These are phyloP conservation scores for Prolemur simus DNA, from an alignment of 2,113 vertebrate genomes.

Conservation along the genomic window DNA sequence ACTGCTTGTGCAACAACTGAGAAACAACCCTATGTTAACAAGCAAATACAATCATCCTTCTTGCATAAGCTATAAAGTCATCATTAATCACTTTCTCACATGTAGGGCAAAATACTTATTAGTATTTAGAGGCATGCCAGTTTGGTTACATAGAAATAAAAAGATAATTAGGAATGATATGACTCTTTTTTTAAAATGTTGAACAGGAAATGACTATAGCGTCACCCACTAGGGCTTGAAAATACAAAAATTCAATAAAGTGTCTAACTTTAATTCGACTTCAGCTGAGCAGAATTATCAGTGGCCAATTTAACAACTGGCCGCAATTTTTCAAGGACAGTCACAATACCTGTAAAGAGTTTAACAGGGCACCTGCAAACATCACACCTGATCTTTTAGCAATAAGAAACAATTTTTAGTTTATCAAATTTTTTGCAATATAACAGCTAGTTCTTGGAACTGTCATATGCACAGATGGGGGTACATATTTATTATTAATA, in stretches of 20 bases:
- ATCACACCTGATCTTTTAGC: conserved; percentile 60
- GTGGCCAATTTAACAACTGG: conserved; percentile 68
- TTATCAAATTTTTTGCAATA: not conserved
- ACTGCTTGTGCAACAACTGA: conserved; percentile 19
- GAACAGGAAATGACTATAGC: not conserved
- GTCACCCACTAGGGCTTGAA: not conserved
- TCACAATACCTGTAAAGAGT: conserved; percentile 66
- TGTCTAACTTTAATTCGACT: conserved; percentile 67
- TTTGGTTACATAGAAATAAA: conserved; percentile 13
- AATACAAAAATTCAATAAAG: conserved; percentile 70
- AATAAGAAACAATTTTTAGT: conserved; percentile 54
- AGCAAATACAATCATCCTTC: not conserved
- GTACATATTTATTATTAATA: not conserved
- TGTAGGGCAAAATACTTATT: not conserved
- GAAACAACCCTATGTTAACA: not conserved
- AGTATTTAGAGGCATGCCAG: not conserved
- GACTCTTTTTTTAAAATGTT: conserved; percentile 1
- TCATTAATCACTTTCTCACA: conserved; percentile 38
- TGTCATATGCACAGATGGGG: not conserved
- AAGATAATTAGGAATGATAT: conserved; percentile 18
- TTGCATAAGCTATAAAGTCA: not conserved
- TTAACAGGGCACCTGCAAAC: conserved; percentile 61
- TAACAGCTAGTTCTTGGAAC: not conserved
- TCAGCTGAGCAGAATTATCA: conserved; percentile 70
- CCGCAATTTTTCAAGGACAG: conserved; percentile 54